A percentile compares a stretch with the other conserved stretches of the same genome.
phyloP scores from a whole-genome alignment of 2,797 vertebrate species.

The Otolemur crassicaudatus region DNA sequence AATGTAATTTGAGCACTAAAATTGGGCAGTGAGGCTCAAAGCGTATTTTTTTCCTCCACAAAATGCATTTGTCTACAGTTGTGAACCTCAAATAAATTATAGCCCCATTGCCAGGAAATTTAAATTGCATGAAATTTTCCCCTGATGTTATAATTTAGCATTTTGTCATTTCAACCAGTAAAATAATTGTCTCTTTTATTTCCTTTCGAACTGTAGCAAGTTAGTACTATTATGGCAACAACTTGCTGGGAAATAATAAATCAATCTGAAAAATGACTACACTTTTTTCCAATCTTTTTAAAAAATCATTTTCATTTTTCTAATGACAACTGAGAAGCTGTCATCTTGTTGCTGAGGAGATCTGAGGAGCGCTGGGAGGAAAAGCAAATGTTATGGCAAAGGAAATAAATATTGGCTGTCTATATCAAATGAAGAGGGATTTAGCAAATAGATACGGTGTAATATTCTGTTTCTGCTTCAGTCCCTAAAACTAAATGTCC shows the following conservation, averaged over 20 bases:
- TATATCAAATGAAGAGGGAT: not conserved
- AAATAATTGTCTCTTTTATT: constrained; percentile 61
- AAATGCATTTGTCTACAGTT: constrained; percentile 49
- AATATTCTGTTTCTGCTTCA: not conserved
- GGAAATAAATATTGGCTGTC: not conserved
- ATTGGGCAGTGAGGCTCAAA: not conserved
- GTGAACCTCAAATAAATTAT: constrained; percentile 40
- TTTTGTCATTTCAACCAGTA: constrained; percentile 67
- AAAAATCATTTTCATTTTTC: constrained; percentile 50
- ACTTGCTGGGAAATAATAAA: constrained; percentile 37
- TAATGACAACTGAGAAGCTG: not conserved
- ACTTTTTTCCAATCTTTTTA: constrained; percentile 1
- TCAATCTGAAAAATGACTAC: constrained; percentile 36
- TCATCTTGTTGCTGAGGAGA: not conserved
- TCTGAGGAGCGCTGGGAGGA: not conserved
- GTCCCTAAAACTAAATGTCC: not conserved
- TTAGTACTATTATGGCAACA: constrained; percentile 43
- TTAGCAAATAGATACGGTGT: not conserved
- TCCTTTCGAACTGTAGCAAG: not conserved
- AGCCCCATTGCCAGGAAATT: constrained; percentile 46
- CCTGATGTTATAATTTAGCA: constrained; percentile 45
- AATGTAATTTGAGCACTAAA: constrained; percentile 43
- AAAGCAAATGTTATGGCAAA: constrained; percentile 31
- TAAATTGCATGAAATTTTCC: constrained; percentile 60
- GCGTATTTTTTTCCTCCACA: constrained; percentile 8